Evolutionary conservation across 2,888 invertebrate genomes (phyloP), one percentile per base, ranked within the genome.

Genomic region (Anthophora plumipes): DNA sequence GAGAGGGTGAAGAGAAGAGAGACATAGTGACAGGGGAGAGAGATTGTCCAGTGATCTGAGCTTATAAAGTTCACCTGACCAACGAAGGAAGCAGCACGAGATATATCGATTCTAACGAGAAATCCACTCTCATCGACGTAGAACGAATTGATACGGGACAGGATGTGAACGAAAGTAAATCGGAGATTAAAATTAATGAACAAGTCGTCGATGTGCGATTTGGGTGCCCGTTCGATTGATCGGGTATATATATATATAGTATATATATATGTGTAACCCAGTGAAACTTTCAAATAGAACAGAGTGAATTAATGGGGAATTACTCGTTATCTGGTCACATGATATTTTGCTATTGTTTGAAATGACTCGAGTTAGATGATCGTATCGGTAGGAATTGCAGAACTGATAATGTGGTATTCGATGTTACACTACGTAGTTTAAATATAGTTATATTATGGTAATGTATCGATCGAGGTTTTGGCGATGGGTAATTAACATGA

Each of bases 61-160:
- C 55, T 74, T 67, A 60, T 69, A 66, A 66, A 54, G 63, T 25
- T 41, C 12, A 46, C 12, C 7, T 8, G 50, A 17, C 31, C 46
- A 48, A 31, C 61, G 59, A 48, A 60, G 52, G 61, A 74, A 50
- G 55, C 54, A 43, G 70, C 60, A 5, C 14, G 60, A 66, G 25
- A 59, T 46, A 46, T 54, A 67, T 68, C 72, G 77, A 72, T 68
- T 67, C 31, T 67, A 77, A 77, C 66, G 72, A 72, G 41, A 50
- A n/a, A 54, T 41, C 31, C 46, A 55, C 39, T 11, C 9, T 43
- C 5, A 20, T 8, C 22, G 46, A 55, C 22, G 55, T 39, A 39
- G 3, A 43, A 57, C 48, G 20, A n/a, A 57, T 0, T n/a, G 46
- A 46, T 4, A 22, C 12, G 4, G 11, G 5, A 14, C 12, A n/a